These are phyloP conservation scores for Tauraco hartlaubi DNA, from an alignment of 2,797 vertebrate genomes.

Conservation along the genomic window DNA sequence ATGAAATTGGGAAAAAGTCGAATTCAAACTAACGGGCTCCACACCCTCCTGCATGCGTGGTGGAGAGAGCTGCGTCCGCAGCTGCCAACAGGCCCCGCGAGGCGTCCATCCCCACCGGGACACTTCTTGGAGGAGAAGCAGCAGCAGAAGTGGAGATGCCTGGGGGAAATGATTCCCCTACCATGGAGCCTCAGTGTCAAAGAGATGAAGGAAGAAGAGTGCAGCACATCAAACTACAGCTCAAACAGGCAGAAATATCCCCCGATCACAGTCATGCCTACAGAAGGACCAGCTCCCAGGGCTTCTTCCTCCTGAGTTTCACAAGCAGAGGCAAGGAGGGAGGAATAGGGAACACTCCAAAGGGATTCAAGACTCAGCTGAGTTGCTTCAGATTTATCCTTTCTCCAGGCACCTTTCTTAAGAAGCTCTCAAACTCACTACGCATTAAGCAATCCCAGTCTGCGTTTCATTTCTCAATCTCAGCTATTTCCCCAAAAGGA, in stretches of 20 bases:
- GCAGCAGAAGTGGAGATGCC: not conserved
- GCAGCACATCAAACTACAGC: not conserved
- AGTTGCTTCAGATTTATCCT: constrained; percentile 1
- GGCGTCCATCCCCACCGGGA: not conserved
- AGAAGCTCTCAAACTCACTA: not conserved
- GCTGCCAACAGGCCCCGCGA: not conserved
- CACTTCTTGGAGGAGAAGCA: not conserved
- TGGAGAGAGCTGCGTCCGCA: not conserved
- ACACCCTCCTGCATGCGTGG: fast-evolving
- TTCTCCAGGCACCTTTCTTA: not conserved
- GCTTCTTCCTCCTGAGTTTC: not conserved
- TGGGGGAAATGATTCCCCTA: not conserved
- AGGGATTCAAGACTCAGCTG: not conserved
- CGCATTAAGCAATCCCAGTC: not conserved
- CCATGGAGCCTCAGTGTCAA: not conserved
- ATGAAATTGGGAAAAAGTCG: not conserved
- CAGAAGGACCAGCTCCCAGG: not conserved
- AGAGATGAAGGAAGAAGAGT: not conserved
- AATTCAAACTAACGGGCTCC: not conserved
- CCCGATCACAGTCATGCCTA: not conserved
- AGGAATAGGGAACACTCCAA: not conserved
- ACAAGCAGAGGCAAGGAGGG: not conserved
- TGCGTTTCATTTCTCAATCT: not conserved
- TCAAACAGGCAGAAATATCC: not conserved
- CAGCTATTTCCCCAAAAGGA: not conserved